These are phyloP conservation scores for Tyrannus savana DNA, from an alignment of 2,113 vertebrate species.

Conservation along the genomic window DNA sequence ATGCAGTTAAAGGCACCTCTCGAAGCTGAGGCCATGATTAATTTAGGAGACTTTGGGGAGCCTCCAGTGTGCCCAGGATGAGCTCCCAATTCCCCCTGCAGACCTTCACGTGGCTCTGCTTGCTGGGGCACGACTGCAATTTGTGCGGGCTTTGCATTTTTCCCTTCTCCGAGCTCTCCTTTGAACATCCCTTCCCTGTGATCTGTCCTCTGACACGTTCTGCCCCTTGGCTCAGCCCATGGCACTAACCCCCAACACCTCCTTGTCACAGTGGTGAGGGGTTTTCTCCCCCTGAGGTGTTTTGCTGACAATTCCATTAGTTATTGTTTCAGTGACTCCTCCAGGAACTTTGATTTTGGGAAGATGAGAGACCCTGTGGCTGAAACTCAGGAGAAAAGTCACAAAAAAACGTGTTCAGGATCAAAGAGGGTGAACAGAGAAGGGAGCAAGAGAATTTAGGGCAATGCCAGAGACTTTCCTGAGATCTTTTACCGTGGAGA, in stretches of 20 bases:
- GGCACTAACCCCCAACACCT: background rate
- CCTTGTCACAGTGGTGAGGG: background rate
- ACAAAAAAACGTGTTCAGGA: rapidly evolving
- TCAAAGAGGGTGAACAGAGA: background rate
- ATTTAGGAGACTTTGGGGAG: slow-evolving; percentile 2
- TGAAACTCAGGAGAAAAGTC: background rate
- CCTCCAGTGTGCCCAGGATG: background rate
- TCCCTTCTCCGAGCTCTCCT: background rate
- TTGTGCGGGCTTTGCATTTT: slow-evolving; percentile 32
- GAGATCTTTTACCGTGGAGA: rapidly evolving
- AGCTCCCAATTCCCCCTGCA: background rate
- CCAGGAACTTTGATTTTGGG: background rate
- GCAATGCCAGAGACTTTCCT: background rate
- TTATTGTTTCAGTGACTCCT: background rate
- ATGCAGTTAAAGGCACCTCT: background rate
- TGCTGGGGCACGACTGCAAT: background rate
- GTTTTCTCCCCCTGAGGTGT: rapidly evolving
- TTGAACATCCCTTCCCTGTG: background rate
- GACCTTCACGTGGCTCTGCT: background rate
- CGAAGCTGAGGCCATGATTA: background rate
- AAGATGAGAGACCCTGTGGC: background rate
- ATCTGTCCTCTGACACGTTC: slow-evolving; percentile 14
- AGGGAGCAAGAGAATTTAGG: background rate
- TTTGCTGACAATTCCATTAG: background rate
- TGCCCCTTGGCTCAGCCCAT: slow-evolving; percentile 45